phyloP scores from a whole-genome alignment of 2,888 invertebrate species.

The Caenorhabditis becei region DNA sequence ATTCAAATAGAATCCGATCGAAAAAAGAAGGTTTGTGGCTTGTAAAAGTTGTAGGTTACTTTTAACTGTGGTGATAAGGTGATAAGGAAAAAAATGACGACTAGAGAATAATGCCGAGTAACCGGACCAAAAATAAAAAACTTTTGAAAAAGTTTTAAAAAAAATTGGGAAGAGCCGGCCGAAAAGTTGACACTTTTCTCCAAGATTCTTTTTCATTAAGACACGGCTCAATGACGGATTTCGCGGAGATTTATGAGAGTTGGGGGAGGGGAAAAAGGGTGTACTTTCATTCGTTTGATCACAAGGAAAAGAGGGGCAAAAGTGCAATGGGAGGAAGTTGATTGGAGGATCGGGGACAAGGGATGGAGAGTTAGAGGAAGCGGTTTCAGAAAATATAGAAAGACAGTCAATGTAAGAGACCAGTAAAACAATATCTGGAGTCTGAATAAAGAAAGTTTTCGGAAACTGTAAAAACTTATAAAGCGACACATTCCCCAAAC shows the following conservation, averaged over 20 bases:
- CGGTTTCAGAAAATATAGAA: too few species aligned
- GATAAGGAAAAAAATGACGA: too few species aligned
- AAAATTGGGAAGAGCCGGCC: too few species aligned
- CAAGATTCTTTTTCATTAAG: not conserved
- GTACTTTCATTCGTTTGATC: slow-evolving; percentile 16
- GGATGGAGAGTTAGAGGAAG: not conserved
- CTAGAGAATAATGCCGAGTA: too few species aligned
- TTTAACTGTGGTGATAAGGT: not conserved
- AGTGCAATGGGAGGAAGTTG: not conserved
- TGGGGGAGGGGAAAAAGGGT: not conserved
- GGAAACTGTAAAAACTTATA: too few species aligned
- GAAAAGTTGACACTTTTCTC: not conserved
- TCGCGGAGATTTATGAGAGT: slow-evolving; percentile 12
- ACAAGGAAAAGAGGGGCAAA: slow-evolving; percentile 1
- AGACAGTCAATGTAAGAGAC: too few species aligned
- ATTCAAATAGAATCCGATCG: slow-evolving; percentile 42
- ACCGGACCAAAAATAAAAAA: not conserved
- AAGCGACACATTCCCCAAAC: too few species aligned
- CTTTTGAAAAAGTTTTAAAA: too few species aligned
- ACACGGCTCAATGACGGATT: not conserved
- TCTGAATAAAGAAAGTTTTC: too few species aligned
- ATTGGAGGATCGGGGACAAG: not conserved
- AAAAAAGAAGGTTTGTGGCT: slow-evolving; percentile 5
- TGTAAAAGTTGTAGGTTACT: slow-evolving; percentile 5
- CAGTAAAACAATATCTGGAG: too few species aligned